A percentile compares a stretch with the other conserved stretches of the same genome.
Evolutionary conservation across 2,113 vertebrate species (phyloP).

Genomic region (Cnemophilus loriae): DNA sequence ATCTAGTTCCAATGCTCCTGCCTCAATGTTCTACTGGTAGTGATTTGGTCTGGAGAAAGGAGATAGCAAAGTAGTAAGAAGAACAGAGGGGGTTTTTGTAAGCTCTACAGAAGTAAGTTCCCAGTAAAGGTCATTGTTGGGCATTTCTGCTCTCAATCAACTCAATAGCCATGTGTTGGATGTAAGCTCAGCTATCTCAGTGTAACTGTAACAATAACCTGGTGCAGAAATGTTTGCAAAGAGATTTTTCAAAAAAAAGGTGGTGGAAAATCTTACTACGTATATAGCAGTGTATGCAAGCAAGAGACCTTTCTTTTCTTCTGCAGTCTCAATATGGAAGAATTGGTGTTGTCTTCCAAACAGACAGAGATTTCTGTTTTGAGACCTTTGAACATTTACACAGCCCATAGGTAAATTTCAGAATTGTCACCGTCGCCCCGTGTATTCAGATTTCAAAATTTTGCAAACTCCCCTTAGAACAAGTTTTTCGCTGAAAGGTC

Average conservation of each 20-base stretch:
- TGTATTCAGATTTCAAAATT: slow-evolving; percentile 46
- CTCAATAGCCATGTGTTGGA: not conserved
- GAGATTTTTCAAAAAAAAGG: not conserved
- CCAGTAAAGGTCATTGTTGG: not conserved
- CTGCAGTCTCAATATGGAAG: not conserved
- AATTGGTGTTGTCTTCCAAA: slow-evolving; percentile 34
- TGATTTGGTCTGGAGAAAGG: not conserved
- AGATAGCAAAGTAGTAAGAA: not conserved
- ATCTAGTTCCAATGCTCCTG: not conserved
- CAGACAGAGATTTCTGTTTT: slow-evolving; percentile 17
- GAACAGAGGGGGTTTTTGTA: not conserved
- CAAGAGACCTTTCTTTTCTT: not conserved
- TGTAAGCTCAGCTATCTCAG: not conserved
- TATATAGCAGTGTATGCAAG: not conserved
- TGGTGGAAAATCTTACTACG: not conserved
- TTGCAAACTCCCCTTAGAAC: not conserved
- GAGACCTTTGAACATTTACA: slow-evolving; percentile 72
- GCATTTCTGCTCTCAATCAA: not conserved
- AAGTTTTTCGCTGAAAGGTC: not conserved
- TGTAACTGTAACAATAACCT: not conserved
- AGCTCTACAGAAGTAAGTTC: not conserved
- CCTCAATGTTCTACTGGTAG: not conserved
- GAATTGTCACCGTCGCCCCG: slow-evolving; percentile 17
- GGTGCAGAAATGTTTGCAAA: not conserved
- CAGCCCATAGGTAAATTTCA: slow-evolving; percentile 71